A percentile compares a stretch with the other conserved stretches of the same genome.
Conservation (phyloP, 2,113 vertebrate genomes). For the human region DNA sequence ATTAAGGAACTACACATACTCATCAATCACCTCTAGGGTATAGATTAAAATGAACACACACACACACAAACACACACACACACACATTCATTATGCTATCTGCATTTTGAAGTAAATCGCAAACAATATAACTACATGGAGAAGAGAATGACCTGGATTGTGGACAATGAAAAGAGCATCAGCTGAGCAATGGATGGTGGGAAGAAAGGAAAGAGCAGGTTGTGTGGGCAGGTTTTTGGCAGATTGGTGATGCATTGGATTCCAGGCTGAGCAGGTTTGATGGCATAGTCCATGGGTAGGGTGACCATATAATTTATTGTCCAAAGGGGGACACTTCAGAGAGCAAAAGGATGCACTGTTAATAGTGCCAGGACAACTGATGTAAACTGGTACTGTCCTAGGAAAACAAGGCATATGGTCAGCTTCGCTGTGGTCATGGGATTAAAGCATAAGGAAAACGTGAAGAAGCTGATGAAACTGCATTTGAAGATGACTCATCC, state of each 20-base stretch:
- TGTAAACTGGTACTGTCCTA: background rate
- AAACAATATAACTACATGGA: background rate
- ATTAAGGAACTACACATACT: constrained; percentile 44
- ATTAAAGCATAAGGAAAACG: background rate
- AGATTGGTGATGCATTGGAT: background rate
- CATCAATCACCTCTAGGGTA: background rate
- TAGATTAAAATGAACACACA: background rate
- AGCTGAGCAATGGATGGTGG: background rate
- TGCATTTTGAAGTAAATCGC: constrained; percentile 41
- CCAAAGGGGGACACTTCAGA: background rate
- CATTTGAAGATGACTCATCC: background rate
- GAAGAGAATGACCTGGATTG: background rate
- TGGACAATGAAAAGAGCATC: background rate
- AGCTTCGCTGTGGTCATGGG: background rate
- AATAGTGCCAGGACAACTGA: background rate
- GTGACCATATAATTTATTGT: background rate
- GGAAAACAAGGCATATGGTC: background rate
- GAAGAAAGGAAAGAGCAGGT: background rate
- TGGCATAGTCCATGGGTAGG: background rate
- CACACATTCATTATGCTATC: background rate
- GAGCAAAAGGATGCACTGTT: background rate
- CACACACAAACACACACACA: too few species aligned
- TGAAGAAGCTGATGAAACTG: background rate
- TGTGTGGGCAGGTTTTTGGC: background rate
- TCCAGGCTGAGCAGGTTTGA: background rate